A percentile compares a stretch with the other conserved stretches of the same genome.
phyloP scores from a whole-genome alignment of 2,113 vertebrate genomes.

The Chrysochloris asiatica region DNA sequence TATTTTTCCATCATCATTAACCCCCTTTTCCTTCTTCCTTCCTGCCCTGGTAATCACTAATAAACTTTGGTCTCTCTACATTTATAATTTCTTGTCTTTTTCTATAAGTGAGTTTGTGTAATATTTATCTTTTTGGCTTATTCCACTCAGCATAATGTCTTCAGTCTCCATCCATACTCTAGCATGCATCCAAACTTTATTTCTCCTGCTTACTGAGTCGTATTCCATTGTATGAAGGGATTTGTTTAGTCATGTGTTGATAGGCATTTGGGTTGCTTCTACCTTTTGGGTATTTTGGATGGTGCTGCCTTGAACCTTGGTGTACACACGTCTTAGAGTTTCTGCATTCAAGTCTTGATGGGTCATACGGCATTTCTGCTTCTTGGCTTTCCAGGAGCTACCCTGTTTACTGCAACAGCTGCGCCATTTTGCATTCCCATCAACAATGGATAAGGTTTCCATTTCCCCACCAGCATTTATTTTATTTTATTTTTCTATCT shows the following conservation, averaged over 20 bases:
- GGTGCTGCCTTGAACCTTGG: background rate
- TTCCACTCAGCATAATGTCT: background rate
- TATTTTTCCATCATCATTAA: background rate
- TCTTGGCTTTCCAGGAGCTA: background rate
- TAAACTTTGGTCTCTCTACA: background rate
- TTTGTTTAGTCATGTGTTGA: background rate
- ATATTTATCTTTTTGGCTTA: background rate
- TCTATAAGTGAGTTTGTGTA: background rate
- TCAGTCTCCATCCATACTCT: background rate
- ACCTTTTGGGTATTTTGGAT: background rate
- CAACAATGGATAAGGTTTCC: background rate
- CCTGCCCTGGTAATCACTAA: background rate
- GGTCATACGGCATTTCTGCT: background rate
- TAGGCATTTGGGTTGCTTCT: background rate
- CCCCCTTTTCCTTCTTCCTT: background rate
- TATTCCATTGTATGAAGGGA: background rate
- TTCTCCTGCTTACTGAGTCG: background rate
- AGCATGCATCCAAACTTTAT: background rate
- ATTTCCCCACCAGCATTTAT: background rate
- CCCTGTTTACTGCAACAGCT: background rate
- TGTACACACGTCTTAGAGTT: background rate
- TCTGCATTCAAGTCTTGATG: background rate
- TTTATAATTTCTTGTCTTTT: background rate
- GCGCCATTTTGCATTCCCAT: background rate
- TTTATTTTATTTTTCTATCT: background rate